Evolutionary conservation across 2,797 vertebrate species (phyloP).

Genomic region (Helicolenus hilgendorfi): DNA sequence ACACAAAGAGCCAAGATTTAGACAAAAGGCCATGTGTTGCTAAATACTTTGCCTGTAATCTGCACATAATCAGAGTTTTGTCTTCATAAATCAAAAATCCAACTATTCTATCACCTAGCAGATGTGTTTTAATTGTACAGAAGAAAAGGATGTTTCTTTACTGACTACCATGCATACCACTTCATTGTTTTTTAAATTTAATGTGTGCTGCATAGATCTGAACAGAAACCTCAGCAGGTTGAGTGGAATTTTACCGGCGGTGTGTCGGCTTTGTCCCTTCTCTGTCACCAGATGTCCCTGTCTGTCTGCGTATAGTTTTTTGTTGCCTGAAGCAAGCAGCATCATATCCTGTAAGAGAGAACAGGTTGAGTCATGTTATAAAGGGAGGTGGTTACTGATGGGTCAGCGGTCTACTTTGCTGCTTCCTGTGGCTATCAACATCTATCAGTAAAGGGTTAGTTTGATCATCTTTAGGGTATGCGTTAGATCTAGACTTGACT

Average conservation of each 20-base stretch:
- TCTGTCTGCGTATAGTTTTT: slow-evolving; percentile 33
- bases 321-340: neutral
- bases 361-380: slow-evolving; percentile 9
- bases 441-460: neutral
- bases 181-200: neutral
- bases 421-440: neutral
- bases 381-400: slow-evolving; percentile 2
- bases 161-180: neutral
- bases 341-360: slow-evolving; percentile 33
- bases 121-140: neutral
- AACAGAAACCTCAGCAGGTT: neutral
- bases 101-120: neutral
- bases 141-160: neutral
- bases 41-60: neutral
- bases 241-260: slow-evolving; percentile 49
- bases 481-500: neutral
- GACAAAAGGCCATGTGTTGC: slow-evolving; percentile 7
- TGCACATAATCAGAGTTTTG: neutral
- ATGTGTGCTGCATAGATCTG: neutral
- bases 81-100: neutral
- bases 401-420: neutral
- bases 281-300: slow-evolving; percentile 72
- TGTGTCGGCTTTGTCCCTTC: slow-evolving; percentile 14
- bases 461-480: neutral
- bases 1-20: neutral